Evolutionary conservation across 35 echinoderm and acorn worm genomes (phyloP), one percentile per base, ranked within the genome.

Genomic region (Apostichopus parvimensis): DNA sequence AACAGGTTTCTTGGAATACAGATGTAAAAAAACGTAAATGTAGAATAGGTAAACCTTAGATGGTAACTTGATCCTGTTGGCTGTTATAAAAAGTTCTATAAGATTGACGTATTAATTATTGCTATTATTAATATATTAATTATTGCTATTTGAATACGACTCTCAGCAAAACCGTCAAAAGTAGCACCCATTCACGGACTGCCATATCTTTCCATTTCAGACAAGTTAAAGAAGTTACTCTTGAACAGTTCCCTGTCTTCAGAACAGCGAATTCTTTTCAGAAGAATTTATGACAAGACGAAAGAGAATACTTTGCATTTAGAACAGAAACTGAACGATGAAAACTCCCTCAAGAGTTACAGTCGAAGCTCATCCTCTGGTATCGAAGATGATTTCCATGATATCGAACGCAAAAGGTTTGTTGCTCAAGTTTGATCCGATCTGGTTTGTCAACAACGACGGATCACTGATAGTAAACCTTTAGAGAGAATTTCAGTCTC

Each of bases 351-450:
- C 71, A 75, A 75, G 11, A 75, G 71, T 75, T 75, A 75, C 71
- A 75, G 71, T 75, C 71, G 71, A 0, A 75, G 71, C n/a, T 75
- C 71, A 1, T 75, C 71, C 13, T 75, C 71, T 4, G 71, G 71
- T 18, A 75, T 75, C n/a, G 71, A 75, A n/a, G 71, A 75, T 22
- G 71, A 84, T 84, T 80, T 20, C 71, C 71, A 75, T 3, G 71
- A 75, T 13, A 61, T 12, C 7, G 58, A 61, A 61, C 58, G 12
- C 8, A 75, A 75, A 52, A 23, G 81, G 57, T 58, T 60, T 23
- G 57, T 84, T 84, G 5, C 9, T 10, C 15, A 61, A 8, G 12
- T 61, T 61, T 61, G 5, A 72, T 72, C 68, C n/a, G 0, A 72
- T 14, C 68, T 14, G n/a, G n/a, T 14, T 72, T 72, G 5, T 72